Evolutionary conservation across 1,140 invertebrate species (phyloP), one percentile per base, ranked within the genome.

Genomic region (Proctacanthus coquilletti): DNA sequence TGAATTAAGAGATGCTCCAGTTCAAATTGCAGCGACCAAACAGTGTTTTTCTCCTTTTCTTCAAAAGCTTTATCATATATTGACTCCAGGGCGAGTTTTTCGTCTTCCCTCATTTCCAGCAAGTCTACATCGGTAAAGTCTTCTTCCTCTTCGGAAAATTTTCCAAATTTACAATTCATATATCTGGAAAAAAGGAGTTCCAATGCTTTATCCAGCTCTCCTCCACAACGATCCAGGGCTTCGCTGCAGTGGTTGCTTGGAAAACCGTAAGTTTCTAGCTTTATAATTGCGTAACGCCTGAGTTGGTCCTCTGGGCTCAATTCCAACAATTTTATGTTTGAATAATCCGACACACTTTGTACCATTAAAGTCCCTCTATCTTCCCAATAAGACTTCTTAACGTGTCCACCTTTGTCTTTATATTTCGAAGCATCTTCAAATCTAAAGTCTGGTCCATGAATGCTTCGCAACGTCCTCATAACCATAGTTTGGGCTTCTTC

Each of bases 211-310:
- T 78, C 77, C 1, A 77, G 62, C 53, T 74, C 68, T 41, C 71
- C 70, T 13, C 69, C 56, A 20, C 71, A 71, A 42, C 72, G 57
- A 36, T 71, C 58, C 43, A 82, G 66, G 14, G 77, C 79, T 65
- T 84, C 79, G 17, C 66, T 46, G 53, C 78, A 82, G 56, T 84
- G 80, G n/a, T 60, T 60, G 47, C 68, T 64, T 49, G 79, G 72
- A 52, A 82, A 84, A 33, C 78, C 76, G 51, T 72, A 79, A 54
- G 71, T 77, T 62, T 79, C 71, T 42, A 84, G 60, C 53, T 78
- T 76, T 34, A 69, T 62, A 37, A 78, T 56, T 13, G 77, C 78
- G 65, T 77, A 82, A 46, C 72, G 64, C 51, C 71, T 70, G 19
- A 74, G 53, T 29, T 75, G 65, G 35, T 77, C 69, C 37, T 69